Conservation (phyloP, 2,888 invertebrate species). For the Graphium colonna region DNA sequence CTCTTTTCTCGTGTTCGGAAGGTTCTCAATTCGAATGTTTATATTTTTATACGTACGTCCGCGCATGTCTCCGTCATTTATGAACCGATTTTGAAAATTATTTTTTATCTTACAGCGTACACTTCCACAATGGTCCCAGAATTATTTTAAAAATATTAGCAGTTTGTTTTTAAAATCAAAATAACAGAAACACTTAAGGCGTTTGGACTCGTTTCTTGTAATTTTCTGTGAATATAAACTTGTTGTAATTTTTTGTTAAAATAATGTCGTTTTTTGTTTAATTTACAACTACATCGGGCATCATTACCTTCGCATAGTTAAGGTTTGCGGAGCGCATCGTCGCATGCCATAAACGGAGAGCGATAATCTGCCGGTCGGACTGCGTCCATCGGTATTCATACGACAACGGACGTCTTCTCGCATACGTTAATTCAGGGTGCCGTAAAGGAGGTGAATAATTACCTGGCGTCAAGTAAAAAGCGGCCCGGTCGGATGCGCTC, state of each 20-base stretch:
- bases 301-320: slow-evolving; percentile 11
- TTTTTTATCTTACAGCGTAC: too few species aligned
- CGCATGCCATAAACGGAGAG: not conserved
- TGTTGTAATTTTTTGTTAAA: slow-evolving; percentile 15
- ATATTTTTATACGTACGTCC: too few species aligned
- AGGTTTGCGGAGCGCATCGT: not conserved
- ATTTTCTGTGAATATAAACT: too few species aligned
- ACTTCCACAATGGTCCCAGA: too few species aligned
- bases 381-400: slow-evolving; percentile 43
- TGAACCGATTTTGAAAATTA: too few species aligned
- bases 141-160: too few species aligned
- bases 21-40: too few species aligned
- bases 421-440: slow-evolving; percentile 55
- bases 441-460: slow-evolving; percentile 71
- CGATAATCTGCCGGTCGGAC: slow-evolving; percentile 31
- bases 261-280: not conserved
- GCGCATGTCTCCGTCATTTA: too few species aligned
- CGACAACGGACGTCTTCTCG: slow-evolving; percentile 50
- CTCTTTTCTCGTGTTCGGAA: too few species aligned
- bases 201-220: too few species aligned
- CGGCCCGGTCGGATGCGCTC: slow-evolving; percentile 46
- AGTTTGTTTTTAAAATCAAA: too few species aligned
- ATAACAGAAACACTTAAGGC: too few species aligned
- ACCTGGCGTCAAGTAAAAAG: slow-evolving; percentile 57
- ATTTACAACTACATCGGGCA: not conserved